phyloP scores from a whole-genome alignment of 2,888 invertebrate species.

The Lasius fuliginosus region DNA sequence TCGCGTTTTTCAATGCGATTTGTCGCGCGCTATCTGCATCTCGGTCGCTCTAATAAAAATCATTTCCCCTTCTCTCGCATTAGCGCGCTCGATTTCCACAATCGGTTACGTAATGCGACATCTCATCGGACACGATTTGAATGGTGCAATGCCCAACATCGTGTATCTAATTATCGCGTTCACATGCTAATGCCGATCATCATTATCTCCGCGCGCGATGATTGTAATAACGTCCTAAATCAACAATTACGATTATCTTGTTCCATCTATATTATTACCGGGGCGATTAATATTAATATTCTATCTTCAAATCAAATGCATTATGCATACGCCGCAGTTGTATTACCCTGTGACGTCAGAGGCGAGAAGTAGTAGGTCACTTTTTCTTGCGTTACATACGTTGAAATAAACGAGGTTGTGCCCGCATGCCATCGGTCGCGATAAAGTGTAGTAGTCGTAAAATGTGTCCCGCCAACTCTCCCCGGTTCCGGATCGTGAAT shows the following conservation, averaged over 20 bases:
- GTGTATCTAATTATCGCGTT: slow-evolving; percentile 11
- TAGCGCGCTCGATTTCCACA: not conserved
- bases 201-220: slow-evolving; percentile 35
- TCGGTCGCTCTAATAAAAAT: not conserved
- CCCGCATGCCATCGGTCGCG: not conserved
- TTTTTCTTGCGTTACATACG: slow-evolving; percentile 24
- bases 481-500: slow-evolving; percentile 40
- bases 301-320: slow-evolving; percentile 40
- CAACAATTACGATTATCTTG: slow-evolving; percentile 39
- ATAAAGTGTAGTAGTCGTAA: slow-evolving; percentile 41
- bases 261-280: slow-evolving; percentile 13
- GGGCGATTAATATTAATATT: slow-evolving; percentile 38
- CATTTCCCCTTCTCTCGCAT: not conserved
- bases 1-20: not conserved
- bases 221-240: slow-evolving; percentile 21
- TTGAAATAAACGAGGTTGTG: slow-evolving; percentile 42
- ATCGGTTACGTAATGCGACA: not conserved
- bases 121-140: not conserved
- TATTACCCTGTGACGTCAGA: slow-evolving; percentile 1
- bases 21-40: not conserved
- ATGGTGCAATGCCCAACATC: not conserved
- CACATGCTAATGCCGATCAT: slow-evolving; percentile 28
- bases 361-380: slow-evolving; percentile 22
- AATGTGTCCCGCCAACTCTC: slow-evolving; percentile 26
- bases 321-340: not conserved